phyloP scores from a whole-genome alignment of 2,797 vertebrate species.

The Perodicticus potto region DNA sequence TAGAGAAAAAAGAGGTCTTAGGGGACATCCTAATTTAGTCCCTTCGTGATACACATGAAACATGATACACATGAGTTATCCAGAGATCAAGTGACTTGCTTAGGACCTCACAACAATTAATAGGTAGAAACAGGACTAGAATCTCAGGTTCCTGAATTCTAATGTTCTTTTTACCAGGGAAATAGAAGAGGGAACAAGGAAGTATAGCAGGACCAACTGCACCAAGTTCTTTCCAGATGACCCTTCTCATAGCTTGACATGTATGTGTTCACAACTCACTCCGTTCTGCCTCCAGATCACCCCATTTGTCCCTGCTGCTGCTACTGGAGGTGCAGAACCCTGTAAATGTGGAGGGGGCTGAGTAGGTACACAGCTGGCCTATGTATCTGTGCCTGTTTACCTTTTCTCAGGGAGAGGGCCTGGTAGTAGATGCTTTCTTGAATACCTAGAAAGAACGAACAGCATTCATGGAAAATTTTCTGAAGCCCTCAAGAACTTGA shows the following conservation, averaged over 20 bases:
- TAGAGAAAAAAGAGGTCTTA: neutral
- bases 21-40: neutral
- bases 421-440: conserved; percentile 55
- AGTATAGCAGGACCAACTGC: fast-evolving
- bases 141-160: neutral
- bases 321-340: fast-evolving
- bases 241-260: fast-evolving
- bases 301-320: neutral
- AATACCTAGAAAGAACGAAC: neutral
- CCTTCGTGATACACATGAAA: neutral
- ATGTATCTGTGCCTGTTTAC: conserved; percentile 31
- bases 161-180: neutral
- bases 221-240: neutral
- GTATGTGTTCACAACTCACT: fast-evolving
- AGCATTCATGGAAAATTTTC: conserved; percentile 61
- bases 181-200: neutral
- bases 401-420: conserved; percentile 58
- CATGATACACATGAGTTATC: neutral
- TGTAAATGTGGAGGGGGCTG: fast-evolving
- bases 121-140: neutral
- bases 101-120: neutral
- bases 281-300: neutral
- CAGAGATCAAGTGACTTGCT: neutral
- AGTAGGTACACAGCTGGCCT: fast-evolving
- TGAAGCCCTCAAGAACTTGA: neutral